phyloP scores from a whole-genome alignment of 2,888 invertebrate genomes.

The Dicranocentrus wangi region DNA sequence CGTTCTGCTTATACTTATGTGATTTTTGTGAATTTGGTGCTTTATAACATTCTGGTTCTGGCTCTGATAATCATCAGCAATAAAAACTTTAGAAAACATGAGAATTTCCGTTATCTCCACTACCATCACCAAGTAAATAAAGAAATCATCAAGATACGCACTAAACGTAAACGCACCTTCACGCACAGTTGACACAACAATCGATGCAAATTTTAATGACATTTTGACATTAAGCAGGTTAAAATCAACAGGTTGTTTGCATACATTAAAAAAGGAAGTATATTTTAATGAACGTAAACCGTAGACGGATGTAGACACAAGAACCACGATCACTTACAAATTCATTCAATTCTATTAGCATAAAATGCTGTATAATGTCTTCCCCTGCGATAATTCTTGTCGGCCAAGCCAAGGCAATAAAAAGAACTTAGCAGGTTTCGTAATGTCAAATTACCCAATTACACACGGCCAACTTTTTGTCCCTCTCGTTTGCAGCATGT shows the following conservation, averaged over 20 bases:
- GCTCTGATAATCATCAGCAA: slow-evolving; percentile 38
- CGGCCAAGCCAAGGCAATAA: slow-evolving; percentile 23
- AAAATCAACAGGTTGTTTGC: slow-evolving; percentile 34
- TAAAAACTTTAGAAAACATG: not conserved
- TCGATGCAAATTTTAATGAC: slow-evolving; percentile 54
- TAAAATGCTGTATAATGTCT: slow-evolving; percentile 15
- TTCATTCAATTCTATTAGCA: slow-evolving; percentile 19
- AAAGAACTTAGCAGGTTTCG: slow-evolving; percentile 41
- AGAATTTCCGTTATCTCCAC: slow-evolving; percentile 14
- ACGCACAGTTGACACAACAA: slow-evolving; percentile 9
- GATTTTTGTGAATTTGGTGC: no score
- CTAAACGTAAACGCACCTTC: slow-evolving; percentile 1
- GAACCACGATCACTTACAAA: not conserved
- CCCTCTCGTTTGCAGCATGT: not conserved
- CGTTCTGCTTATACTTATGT: no score
- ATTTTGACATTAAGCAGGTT: slow-evolving; percentile 45
- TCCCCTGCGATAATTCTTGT: slow-evolving; percentile 39
- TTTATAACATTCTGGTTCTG: no score
- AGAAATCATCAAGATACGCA: no score
- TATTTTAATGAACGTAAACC: not conserved
- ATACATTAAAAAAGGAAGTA: not conserved
- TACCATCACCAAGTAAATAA: no score
- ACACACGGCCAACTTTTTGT: slow-evolving; percentile 20
- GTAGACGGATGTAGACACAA: not conserved
- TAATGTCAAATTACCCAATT: slow-evolving; percentile 49